Conservation (phyloP, 2,113 vertebrate genomes). For the Periophthalmus modestus region DNA sequence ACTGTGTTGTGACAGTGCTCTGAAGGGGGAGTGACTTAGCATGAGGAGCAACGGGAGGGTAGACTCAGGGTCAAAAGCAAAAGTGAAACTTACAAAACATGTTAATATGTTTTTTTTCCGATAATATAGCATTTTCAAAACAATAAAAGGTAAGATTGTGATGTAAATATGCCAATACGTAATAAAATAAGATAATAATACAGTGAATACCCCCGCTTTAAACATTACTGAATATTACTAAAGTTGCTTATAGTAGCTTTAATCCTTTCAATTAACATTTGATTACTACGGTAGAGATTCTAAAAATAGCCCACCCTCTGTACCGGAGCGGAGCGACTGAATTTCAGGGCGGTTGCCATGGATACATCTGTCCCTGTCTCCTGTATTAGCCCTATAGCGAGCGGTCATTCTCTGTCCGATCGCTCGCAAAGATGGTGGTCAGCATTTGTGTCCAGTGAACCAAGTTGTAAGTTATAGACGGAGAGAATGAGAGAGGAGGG, state of each 20-base stretch:
- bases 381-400: neutral
- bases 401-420: neutral
- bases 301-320: neutral
- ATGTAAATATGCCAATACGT: no score
- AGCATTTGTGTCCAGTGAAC: conserved; percentile 34
- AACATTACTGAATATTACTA: no score
- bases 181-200: no score
- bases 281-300: neutral
- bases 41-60: no score
- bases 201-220: no score
- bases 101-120: no score
- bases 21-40: no score
- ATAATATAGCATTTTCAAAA: no score
- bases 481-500: neutral
- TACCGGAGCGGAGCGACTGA: neutral
- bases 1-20: no score
- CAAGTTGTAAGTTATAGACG: conserved; percentile 5
- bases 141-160: no score
- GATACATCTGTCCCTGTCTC: neutral
- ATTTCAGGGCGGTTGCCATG: neutral
- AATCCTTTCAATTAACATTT: neutral
- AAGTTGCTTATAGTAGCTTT: neutral
- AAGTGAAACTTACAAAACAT: no score
- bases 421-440: conserved; percentile 23
- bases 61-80: no score